phyloP scores from a whole-genome alignment of 2,797 vertebrate genomes.

The Chaetophractus vellerosus region DNA sequence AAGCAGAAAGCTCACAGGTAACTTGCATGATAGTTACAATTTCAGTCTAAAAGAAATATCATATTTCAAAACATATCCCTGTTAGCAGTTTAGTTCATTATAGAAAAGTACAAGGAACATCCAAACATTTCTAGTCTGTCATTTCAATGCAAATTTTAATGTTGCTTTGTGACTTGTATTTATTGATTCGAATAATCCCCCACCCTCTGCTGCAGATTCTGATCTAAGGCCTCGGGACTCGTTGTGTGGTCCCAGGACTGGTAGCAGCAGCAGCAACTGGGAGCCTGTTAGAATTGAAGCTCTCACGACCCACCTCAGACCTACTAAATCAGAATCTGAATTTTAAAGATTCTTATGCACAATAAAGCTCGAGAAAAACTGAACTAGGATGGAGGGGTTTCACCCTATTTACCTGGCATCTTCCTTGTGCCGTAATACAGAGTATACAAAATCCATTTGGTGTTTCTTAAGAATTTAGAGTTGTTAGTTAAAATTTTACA shows the following conservation, averaged over 20 bases:
- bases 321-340: not conserved
- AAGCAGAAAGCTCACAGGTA: not conserved
- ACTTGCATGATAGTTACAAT: not conserved
- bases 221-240: not conserved
- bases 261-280: too few relatives aligned
- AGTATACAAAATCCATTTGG: not conserved
- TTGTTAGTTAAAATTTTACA: not conserved
- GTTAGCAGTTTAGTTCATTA: not conserved
- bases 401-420: not conserved
- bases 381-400: not conserved
- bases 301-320: not conserved
- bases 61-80: slow-evolving; percentile 11
- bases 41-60: slow-evolving; percentile 46
- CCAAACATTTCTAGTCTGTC: not conserved
- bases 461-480: slow-evolving; percentile 27
- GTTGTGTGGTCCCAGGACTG: not conserved
- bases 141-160: not conserved
- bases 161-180: not conserved
- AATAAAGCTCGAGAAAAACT: not conserved
- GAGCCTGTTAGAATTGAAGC: not conserved
- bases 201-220: not conserved
- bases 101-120: not conserved
- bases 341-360: not conserved
- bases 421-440: not conserved
- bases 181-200: not conserved